Evolutionary conservation across 2,113 vertebrate species (phyloP).

Genomic region (Saimiri boliviensis): DNA sequence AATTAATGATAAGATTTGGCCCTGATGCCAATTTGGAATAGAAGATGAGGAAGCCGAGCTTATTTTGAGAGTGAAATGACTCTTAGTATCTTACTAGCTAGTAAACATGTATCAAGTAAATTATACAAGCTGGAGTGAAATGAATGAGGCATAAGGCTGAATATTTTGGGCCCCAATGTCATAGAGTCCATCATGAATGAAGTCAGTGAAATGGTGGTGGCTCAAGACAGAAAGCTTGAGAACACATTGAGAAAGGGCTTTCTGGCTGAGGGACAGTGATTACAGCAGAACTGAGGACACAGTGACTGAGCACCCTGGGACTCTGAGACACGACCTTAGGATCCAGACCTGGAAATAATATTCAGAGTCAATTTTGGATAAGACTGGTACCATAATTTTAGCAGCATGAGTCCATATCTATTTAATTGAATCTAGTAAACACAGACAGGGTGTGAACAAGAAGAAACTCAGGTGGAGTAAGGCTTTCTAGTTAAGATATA

Average conservation of each 20-base stretch:
- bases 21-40: background rate
- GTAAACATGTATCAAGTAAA: background rate
- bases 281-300: background rate
- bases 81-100: background rate
- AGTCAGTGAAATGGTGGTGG: background rate
- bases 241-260: background rate
- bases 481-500: background rate
- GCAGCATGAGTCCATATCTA: background rate
- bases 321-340: background rate
- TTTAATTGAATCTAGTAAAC: background rate
- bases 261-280: background rate
- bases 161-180: background rate
- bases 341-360: background rate
- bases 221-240: background rate
- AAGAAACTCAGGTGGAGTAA: background rate
- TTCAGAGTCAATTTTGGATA: background rate
- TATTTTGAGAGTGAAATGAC: conserved; percentile 44
- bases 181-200: background rate
- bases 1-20: background rate
- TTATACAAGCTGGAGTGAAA: background rate
- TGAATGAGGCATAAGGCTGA: background rate
- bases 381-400: background rate
- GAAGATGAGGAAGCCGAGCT: background rate
- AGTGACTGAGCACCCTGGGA: background rate
- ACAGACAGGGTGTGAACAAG: background rate